Base-by-base conservation (phyloP, 1,140 invertebrate species). In the Manduca sexta region DNA sequence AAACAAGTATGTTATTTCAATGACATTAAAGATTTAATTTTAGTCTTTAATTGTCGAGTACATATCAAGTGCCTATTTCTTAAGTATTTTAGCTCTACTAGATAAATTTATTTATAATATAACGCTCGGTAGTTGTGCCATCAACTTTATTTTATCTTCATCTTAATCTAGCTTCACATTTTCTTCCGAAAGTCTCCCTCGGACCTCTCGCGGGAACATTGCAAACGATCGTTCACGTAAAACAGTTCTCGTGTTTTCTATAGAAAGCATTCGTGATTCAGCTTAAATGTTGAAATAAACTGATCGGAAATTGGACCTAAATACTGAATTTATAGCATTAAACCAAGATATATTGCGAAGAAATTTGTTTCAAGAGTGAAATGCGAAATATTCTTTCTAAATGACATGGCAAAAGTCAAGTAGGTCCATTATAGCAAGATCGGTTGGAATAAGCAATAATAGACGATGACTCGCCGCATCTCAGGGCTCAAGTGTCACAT, bases 231-330 rank as follows among this genome's bases (percentile, higher is more conserved):
- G 73, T 70, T 66, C 54, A 60, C 70, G 72, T 82, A 79, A 82
- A 79, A 74, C 68, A 76, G 64, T 82, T 82, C 63, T 72, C 78
- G 60, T 82, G 78, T 82, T 66, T 44, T 59, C 50, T 46, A 68
- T 60, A 60, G 58, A 59, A 61, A 68, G 59, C 64, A 58, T 62
- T 79, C 65, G 68, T 76, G 74, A 71, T 64, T 49, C 52, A 52
- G 60, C 53, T 53, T 58, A 52, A 60, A 56, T 60, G 57, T 58
- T 56, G 55, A 56, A 61, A 68, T 64, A 58, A 64, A 59, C 49
- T 49, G 45, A 63, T 67, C 52, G 60, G 56, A 56, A 67, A 63
- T 56, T 52, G 56, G 47, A 50, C 55, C 52, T 53, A 59, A 52
- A 61, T 56, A 56, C 53, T 39, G 54, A 56, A 59, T 60, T 60